A percentile compares a stretch with the other conserved stretches of the same genome.
Conservation (phyloP, 2,888 invertebrate genomes). For the Mactromeris polynyma region DNA sequence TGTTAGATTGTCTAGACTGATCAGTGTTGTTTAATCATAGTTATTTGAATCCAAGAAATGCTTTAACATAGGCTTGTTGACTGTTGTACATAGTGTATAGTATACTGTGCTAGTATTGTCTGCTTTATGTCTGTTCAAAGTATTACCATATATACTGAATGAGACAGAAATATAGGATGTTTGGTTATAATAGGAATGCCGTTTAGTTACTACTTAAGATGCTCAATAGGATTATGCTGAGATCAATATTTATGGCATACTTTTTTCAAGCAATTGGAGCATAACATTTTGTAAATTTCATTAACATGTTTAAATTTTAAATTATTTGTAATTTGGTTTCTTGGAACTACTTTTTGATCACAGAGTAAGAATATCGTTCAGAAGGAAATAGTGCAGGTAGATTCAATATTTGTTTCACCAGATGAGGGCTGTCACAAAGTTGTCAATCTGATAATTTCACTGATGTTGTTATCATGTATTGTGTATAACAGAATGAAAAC, state of each 20-base stretch:
- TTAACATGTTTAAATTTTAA: too few relatives aligned
- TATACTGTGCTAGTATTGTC: not conserved
- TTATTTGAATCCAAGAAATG: too few relatives aligned
- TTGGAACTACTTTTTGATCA: not conserved
- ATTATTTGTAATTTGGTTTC: not conserved
- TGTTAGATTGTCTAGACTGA: too few relatives aligned
- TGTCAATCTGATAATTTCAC: not conserved
- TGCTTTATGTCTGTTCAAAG: too few relatives aligned
- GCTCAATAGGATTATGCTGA: too few relatives aligned
- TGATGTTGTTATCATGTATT: not conserved
- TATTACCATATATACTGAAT: too few relatives aligned
- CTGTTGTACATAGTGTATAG: not conserved
- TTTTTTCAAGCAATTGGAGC: too few relatives aligned
- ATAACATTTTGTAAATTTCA: too few relatives aligned
- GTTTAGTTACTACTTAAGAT: too few relatives aligned
- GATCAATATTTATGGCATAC: too few relatives aligned
- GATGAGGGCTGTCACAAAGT: not conserved
- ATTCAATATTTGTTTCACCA: not conserved
- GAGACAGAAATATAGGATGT: too few relatives aligned
- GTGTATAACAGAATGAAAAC: not conserved
- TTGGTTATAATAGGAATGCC: too few relatives aligned
- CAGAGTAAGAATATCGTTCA: conserved; percentile 60
- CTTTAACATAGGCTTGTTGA: not conserved
- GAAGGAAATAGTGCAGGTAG: conserved; percentile 61
- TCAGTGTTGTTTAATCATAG: not conserved